Base-by-base conservation (phyloP, 1,140 invertebrate genomes). In the Helicoverpa armigera region DNA sequence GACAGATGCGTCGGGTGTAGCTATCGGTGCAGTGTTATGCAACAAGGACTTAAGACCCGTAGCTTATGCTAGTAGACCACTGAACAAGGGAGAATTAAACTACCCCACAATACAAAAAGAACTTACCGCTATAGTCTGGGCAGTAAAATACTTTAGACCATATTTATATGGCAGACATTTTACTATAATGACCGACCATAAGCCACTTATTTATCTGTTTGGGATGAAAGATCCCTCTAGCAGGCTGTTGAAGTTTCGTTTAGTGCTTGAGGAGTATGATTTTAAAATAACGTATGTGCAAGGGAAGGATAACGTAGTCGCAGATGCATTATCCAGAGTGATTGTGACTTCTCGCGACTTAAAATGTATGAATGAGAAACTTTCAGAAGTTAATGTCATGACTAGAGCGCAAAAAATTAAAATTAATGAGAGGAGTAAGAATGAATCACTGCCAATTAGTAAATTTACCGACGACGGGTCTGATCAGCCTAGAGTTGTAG, bases 291-390 rank as follows among this genome's bases (percentile, higher is more conserved):
- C 67, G 18, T 83, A 85, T 61, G 73, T 85, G 12, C 79, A 82
- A 81, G 84, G 84, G 18, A 75, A 69, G 51, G 72, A 82, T 13
- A 86, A 83, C 70, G 78, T 70, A 23, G 74, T 58, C 23, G 82
- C 84, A 70, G 84, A 83, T 79, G 82, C 80, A 31, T 65, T 86
- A 58, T 86, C 82, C 51, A 74, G 82, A 23, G 18, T 85, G 3
- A 58, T 14, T 69, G 31, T 83, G 11, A 78, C 78, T 48, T 83
- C 77, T 13, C 31, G 81, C 31, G 85, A 82, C 7, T 78, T 86
- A 35, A 81, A 82, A 79, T 53, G 58, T 43, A 85, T 82, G 77
- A n/a, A 79, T 63, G 74, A 72, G 5, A 7, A 63, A 63, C 16
- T 63, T 4, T 7, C n/a, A 4, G 31, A 23, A 23, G 23, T 23